Percentiles rank a stretch among this genome's conserved stretches.
Evolutionary conservation across 2,113 vertebrate genomes (phyloP).

Genomic region (Phycodurus eques): DNA sequence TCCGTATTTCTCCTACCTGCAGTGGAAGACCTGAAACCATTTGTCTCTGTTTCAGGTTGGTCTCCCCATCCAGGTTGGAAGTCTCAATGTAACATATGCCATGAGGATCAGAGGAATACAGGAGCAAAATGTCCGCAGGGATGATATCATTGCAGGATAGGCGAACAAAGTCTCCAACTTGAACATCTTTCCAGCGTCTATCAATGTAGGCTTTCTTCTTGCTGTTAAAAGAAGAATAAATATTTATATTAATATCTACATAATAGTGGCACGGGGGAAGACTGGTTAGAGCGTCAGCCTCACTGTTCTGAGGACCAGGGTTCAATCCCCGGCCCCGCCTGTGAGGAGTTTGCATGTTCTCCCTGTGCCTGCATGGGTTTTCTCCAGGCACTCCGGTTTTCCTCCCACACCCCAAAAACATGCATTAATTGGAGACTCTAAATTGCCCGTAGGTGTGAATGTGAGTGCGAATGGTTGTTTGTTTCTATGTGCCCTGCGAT

Average conservation of each 20-base stretch:
- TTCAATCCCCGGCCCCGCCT: too few species aligned
- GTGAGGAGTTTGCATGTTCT: too few species aligned
- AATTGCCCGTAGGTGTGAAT: too few species aligned
- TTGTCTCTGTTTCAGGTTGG: slow-evolving; percentile 91
- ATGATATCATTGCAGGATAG: slow-evolving; percentile 88
- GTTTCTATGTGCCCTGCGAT: too few species aligned
- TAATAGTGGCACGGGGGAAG: too few species aligned
- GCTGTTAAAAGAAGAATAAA: slow-evolving; percentile 56
- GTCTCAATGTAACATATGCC: slow-evolving; percentile 94
- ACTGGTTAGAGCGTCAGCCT: too few species aligned
- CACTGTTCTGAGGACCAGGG: too few species aligned
- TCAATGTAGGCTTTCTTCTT: slow-evolving; percentile 77
- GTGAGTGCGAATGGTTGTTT: too few species aligned
- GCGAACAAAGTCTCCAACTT: slow-evolving; percentile 87
- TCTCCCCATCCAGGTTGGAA: slow-evolving; percentile 89
- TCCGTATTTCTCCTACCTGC: slow-evolving; percentile 69
- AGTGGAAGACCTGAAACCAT: slow-evolving; percentile 80
- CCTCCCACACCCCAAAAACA: too few species aligned
- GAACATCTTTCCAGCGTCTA: slow-evolving; percentile 84
- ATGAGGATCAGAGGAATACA: slow-evolving; percentile 85
- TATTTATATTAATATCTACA: background rate
- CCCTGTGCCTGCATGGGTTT: too few species aligned
- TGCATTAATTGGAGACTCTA: too few species aligned
- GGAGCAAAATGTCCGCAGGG: slow-evolving; percentile 89
- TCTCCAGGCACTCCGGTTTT: too few species aligned